Evolutionary conservation across 1,140 invertebrate genomes (phyloP).

Genomic region (Drosophila melanogaster): DNA sequence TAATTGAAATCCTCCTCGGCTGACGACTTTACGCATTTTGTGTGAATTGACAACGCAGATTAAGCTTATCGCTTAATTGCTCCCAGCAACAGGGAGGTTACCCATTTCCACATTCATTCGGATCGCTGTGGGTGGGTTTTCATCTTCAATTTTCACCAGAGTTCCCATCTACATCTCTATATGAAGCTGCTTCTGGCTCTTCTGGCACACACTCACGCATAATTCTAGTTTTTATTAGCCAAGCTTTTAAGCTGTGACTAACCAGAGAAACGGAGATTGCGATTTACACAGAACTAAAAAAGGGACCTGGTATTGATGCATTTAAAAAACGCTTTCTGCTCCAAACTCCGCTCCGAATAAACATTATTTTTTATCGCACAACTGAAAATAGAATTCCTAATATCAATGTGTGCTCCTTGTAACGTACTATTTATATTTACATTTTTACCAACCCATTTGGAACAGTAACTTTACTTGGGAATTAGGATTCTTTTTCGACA

Average conservation of each 20-base stretch:
- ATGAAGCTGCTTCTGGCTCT: not conserved
- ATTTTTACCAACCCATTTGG: not conserved
- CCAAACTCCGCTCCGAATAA: not conserved
- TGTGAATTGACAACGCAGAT: conserved; percentile 75
- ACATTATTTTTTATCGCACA: not conserved
- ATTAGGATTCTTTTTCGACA: not conserved
- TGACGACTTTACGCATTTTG: conserved; percentile 74
- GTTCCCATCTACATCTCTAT: conserved; percentile 3
- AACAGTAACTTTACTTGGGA: too few species aligned
- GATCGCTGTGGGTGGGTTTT: not conserved
- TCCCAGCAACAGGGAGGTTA: conserved; percentile 64
- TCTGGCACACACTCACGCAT: conserved; percentile 55
- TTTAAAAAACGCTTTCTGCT: not conserved
- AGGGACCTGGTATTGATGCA: not conserved
- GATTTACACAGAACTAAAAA: conserved; percentile 6
- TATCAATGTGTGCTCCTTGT: too few species aligned
- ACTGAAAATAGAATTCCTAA: too few species aligned
- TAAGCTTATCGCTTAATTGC: conserved; percentile 81
- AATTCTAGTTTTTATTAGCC: conserved; percentile 78
- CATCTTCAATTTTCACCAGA: too few species aligned
- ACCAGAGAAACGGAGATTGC: conserved; percentile 36
- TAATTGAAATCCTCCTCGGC: conserved; percentile 70
- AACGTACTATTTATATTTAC: not conserved
- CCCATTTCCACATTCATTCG: not conserved
- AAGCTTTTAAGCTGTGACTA: conserved; percentile 79